Conservation (phyloP, 2,797 vertebrate genomes). For the Cynopterus sphinx region DNA sequence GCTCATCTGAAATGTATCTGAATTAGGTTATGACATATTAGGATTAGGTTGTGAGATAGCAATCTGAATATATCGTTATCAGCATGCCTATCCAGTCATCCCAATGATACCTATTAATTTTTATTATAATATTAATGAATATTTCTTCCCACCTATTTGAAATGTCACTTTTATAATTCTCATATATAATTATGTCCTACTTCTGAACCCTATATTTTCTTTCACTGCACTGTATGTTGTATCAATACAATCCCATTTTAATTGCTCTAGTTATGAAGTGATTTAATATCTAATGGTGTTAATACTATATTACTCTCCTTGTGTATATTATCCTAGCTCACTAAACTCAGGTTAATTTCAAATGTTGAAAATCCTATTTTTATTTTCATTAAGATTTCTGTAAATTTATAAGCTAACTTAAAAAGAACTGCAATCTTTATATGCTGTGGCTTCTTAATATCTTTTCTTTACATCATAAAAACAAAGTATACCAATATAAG, state of each 20-base stretch:
- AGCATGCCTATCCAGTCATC: not conserved
- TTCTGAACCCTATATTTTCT: not conserved
- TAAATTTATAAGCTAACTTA: constrained; percentile 1
- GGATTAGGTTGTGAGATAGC: not conserved
- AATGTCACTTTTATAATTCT: not conserved
- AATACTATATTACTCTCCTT: not conserved
- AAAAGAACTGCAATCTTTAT: not conserved
- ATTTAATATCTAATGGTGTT: not conserved
- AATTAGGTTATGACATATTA: not conserved
- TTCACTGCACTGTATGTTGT: not conserved
- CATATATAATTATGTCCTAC: not conserved
- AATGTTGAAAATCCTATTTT: not conserved
- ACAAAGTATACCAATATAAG: not conserved
- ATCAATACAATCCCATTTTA: not conserved
- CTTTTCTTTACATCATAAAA: not conserved
- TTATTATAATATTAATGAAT: not conserved
- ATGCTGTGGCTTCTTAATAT: not conserved
- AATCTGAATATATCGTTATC: not conserved
- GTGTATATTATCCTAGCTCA: not conserved
- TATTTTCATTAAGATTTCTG: not conserved
- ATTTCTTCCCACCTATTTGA: not conserved
- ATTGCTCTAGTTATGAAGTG: not conserved
- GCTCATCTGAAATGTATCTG: not conserved
- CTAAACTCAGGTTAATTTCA: not conserved
- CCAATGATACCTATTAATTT: not conserved